Base-by-base conservation (phyloP, 2,113 vertebrate species). In the Eclectus roratus region DNA sequence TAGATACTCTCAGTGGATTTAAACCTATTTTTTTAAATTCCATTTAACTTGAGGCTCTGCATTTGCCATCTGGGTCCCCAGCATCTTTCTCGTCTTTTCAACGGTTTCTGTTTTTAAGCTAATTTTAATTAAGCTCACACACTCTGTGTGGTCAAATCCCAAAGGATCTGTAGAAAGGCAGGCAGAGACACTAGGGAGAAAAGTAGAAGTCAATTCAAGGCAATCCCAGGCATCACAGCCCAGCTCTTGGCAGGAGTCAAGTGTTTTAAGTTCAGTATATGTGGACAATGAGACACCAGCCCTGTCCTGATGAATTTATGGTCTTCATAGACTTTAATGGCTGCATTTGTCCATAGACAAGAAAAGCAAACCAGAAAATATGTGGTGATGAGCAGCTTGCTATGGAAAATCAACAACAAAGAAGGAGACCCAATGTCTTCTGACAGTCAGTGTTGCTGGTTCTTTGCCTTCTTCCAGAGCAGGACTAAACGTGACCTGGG, bases 101-200 rank as follows among this genome's bases (percentile, higher is more conserved):
- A 85, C 46, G 55, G 76, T 49, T 91, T 60, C 85, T 80, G 84
- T 3, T 94, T 94, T 95, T 76, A 88, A 93, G 81, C 70, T 91
- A 85, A 92, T 97, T 96, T 95, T 96, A 95, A 96, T 94, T 95
- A 96, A 94, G 63, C 35, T 7, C 65, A 72, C 0, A 0, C 50
- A 20, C 71, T 93, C 78, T 77, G 63, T 73, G 79, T 90, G 93
- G 93, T 77, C 81, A 88, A 3, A 89, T 94, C 93, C 87, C 82
- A 53, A 66, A 71, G 66, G 79, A 31, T 35, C 68, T 73, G 16
- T 16, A 37, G 43, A 63, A 73, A 94, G 58, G 46, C 79, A 93
- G 58, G 50, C 66, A 88, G 50, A 89, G 44, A 63, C 68, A 63
- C 2, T 2, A 14, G n/a, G 55, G 80, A 58, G 74, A 77, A n/a